Base-by-base conservation (phyloP, 2,797 vertebrate genomes). In the Lemur catta region DNA sequence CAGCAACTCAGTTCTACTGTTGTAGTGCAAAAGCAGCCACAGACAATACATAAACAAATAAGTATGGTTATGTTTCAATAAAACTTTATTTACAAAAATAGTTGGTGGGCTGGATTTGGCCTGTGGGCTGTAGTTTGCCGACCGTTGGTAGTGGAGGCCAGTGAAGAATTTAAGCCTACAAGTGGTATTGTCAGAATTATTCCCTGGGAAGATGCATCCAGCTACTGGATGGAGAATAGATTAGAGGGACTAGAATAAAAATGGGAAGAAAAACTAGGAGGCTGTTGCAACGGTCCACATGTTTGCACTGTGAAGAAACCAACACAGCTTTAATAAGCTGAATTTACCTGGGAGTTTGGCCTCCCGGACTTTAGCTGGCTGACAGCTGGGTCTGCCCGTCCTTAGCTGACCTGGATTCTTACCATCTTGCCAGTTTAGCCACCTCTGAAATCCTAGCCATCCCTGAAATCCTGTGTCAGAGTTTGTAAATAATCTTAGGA, bases 361-460 rank as follows among this genome's bases (percentile, higher is more conserved):
- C 43, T 94, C 65, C 50, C 50, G 81, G 84, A 67, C n/a, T 35
- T 63, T 3, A 94, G 59, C 78, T 88, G 91, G 63, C 65, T 38
- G 10, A 24, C 9, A 78, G n/a, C 63, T 94, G 81, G 10, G 35
- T 76, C 55, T 81, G 48, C 84, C 72, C 91, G 93, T 93, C 89
- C 93, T 97, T 79, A 86, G 24, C 71, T 95, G 89, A 91, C 80
- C 93, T 88, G 75, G 63, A 94, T 92, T 94, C 80, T 89, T 52
- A 76, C 38, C 43, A 52, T 82, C 84, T 78, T 93, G 76, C 82
- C 80, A 88, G 46, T 50, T 93, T 75, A 80, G 67, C n/a, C 76
- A 93, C 59, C 69, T 96, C 79, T 97, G 92, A 96, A 85, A 94
- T 91, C 50, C 57, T 97, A 92, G 82, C 52, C 63, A 91, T 26